These are phyloP conservation scores for Temnothorax curvispinosus DNA, from an alignment of 1,140 invertebrate genomes.

Conservation along the genomic window DNA sequence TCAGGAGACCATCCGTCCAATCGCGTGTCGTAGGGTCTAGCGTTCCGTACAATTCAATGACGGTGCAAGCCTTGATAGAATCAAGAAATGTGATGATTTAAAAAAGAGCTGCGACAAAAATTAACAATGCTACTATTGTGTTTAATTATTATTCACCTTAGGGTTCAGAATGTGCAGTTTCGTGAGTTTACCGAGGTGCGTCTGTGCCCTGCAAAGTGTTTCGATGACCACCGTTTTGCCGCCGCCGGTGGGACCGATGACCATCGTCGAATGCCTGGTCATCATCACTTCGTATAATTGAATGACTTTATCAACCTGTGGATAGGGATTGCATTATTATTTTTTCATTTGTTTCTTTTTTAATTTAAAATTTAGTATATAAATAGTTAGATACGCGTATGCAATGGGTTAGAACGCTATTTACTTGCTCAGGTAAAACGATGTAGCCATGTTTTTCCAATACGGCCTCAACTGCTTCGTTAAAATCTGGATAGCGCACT, in stretches of 20 bases:
- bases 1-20: constrained; percentile 96
- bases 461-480: constrained; percentile 90
- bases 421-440: constrained; percentile 91
- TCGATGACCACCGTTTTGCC: constrained; percentile 95
- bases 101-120: background rate
- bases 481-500: constrained; percentile 94
- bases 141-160: constrained; percentile 86
- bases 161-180: constrained; percentile 93
- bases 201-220: constrained; percentile 92
- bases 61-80: constrained; percentile 90
- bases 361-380: background rate
- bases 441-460: constrained; percentile 90
- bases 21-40: constrained; percentile 94
- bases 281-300: constrained; percentile 97
- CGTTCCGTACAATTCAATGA: constrained; percentile 96
- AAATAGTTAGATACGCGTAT: background rate
- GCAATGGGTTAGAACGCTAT: background rate
- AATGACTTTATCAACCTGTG: constrained; percentile 93
- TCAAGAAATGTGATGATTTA: background rate
- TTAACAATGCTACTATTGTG: background rate
- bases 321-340: background rate
- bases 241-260: constrained; percentile 96
- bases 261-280: constrained; percentile 96
- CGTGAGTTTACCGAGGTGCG: constrained; percentile 90
- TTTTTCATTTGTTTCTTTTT: background rate